Base-by-base conservation (phyloP, 2,888 invertebrate genomes). In the Chrysolina oricalcia region DNA sequence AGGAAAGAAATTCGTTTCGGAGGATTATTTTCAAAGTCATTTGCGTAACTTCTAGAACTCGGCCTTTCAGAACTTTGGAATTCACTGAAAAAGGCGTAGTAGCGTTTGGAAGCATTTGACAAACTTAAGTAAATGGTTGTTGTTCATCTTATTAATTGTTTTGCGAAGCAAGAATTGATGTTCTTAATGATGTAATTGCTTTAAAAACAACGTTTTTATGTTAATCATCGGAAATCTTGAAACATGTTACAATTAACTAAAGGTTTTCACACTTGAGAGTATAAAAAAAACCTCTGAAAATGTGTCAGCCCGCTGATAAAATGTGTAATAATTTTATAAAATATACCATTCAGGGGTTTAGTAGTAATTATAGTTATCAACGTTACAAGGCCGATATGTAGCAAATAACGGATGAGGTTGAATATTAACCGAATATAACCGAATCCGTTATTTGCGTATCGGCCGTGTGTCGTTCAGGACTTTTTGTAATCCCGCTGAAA, bases 1-100 rank as follows among this genome's bases (percentile, higher is more conserved):
- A 67, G 67, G 48, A 69, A 69, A 73, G 56, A 73, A 73, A 73
- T 69, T 69, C 73, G 53, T 62, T 69, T 63, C 68, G 59, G 48
- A 50, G 73, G 69, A 73, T 69, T 73, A 73, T 63, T 59, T n/a
- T 13, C 23, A n/a, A 9, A 59, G 59, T 59, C 59, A 59, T 59
- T 27, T 23, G 59, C 59, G 59, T 59, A 23, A 59, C 59, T 59
- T 59, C n/a, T 27, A 59, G 35, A 59, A 35, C 27, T 59, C 27
- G 27, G 53, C 53, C n/a, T 59, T 23, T 59, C 59, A 59, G 15
- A 59, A 59, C 59, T 59, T 59, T n/a, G 35, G 27, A 59, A 35
- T n/a, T 27, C 27, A 11, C 27, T 59, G 13, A 35, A 35, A 17
- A 15, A 35, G 59, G 35, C 27, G n/a, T 15, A 59, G 59, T 59